A percentile compares a stretch with the other conserved stretches of the same genome.
Conservation (phyloP, 2,888 invertebrate genomes). For the Melolontha melolontha region DNA sequence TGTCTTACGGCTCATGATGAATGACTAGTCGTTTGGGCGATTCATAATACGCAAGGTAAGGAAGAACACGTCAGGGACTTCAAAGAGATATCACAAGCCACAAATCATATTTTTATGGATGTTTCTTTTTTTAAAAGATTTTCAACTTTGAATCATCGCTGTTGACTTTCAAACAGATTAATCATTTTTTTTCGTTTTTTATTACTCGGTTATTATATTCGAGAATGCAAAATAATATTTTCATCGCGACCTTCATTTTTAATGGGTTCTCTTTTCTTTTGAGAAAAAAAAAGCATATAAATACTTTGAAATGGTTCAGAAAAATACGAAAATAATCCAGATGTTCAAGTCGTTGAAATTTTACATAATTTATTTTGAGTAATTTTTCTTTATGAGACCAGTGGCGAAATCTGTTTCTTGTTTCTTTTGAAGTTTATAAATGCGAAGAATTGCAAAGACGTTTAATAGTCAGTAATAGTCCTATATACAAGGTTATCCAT, state of each 20-base stretch:
- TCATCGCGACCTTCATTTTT: conserved; percentile 1
- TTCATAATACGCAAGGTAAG: conserved; percentile 18
- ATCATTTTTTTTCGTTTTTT: conserved; percentile 15
- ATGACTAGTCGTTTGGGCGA: neutral
- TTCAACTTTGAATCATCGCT: neutral
- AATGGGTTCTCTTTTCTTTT: too few species aligned
- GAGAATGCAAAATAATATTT: neutral
- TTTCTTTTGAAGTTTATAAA: neutral
- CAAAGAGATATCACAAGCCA: conserved; percentile 24
- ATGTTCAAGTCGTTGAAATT: conserved; percentile 16
- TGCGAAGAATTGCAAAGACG: too few species aligned
- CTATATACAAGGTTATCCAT: too few species aligned
- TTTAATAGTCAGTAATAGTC: too few species aligned
- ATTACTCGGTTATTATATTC: neutral
- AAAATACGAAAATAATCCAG: conserved; percentile 9
- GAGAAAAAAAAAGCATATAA: too few species aligned
- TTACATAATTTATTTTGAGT: conserved; percentile 21
- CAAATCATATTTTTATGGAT: conserved; percentile 35
- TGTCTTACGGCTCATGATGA: neutral
- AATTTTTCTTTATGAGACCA: conserved; percentile 3
- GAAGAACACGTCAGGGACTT: conserved; percentile 5
- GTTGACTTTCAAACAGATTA: conserved; percentile 15
- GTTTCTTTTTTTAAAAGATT: too few species aligned
- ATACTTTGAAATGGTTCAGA: too few species aligned
- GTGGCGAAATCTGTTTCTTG: neutral